Evolutionary conservation across 2,797 vertebrate species (phyloP).

Genomic region (Tympanoctomys barrerae): DNA sequence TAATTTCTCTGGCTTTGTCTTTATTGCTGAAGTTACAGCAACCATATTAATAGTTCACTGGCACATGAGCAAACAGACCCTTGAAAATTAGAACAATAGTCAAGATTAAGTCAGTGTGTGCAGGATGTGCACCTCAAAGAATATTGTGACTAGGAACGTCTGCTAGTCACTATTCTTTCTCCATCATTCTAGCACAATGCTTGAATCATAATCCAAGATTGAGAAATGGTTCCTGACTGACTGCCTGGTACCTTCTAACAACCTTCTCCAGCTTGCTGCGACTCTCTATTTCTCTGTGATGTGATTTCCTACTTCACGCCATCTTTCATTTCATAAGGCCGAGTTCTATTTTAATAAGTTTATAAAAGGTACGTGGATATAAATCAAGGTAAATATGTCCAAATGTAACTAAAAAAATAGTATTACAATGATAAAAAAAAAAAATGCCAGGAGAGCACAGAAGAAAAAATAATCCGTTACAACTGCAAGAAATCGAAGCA

Average conservation of each 20-base stretch:
- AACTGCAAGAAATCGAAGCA: not conserved
- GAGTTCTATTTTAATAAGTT: not conserved
- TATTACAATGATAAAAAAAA: not conserved
- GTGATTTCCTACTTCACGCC: not conserved
- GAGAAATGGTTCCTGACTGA: not conserved
- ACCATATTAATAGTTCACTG: not conserved
- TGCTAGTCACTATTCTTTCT: not conserved
- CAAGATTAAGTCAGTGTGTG: not conserved
- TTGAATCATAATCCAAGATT: not conserved
- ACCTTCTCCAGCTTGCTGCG: not conserved
- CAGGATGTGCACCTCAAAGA: not conserved
- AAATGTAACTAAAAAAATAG: constrained; percentile 45
- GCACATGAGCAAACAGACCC: constrained; percentile 10
- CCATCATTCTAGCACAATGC: not conserved
- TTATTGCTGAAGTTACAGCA: constrained; percentile 44
- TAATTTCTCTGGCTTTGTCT: constrained; percentile 67
- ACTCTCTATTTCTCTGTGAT: not conserved
- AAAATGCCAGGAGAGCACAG: not conserved
- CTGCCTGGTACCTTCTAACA: not conserved
- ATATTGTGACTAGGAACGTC: not conserved
- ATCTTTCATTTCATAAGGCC: constrained; percentile 15
- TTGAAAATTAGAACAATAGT: constrained; percentile 3
- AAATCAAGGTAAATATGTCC: not conserved
- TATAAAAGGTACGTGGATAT: not conserved
- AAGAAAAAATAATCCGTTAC: not conserved